These are phyloP conservation scores for Diaprepes abbreviatus DNA, from an alignment of 2,888 invertebrate species.

Conservation along the genomic window DNA sequence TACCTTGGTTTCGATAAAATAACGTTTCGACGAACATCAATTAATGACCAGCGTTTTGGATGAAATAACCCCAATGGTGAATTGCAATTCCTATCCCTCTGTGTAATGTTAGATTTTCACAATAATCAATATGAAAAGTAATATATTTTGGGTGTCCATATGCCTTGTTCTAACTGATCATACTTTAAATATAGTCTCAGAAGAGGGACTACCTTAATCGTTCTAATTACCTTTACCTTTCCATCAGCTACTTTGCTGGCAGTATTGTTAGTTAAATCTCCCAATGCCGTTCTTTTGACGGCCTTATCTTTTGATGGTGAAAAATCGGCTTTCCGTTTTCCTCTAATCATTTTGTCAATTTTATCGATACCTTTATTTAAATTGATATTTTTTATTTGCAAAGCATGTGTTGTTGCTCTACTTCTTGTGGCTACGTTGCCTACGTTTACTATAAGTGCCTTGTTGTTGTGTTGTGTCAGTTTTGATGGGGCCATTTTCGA, in stretches of 20 bases:
- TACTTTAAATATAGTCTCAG: too few relatives aligned
- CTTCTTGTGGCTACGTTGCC: conserved; percentile 70
- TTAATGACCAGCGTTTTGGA: too few relatives aligned
- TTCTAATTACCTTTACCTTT: conserved; percentile 33
- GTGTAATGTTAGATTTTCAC: too few relatives aligned
- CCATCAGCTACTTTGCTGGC: conserved; percentile 32
- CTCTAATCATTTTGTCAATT: conserved; percentile 62
- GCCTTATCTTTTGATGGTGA: conserved; percentile 83
- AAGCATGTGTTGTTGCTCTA: conserved; percentile 54
- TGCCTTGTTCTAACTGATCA: too few relatives aligned
- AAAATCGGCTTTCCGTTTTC: conserved; percentile 85
- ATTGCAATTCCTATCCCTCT: too few relatives aligned
- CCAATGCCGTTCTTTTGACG: conserved; percentile 86
- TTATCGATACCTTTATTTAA: conserved; percentile 34
- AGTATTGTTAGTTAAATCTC: conserved; percentile 69
- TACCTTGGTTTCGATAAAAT: too few relatives aligned
- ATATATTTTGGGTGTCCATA: too few relatives aligned
- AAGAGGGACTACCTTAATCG: too few relatives aligned
- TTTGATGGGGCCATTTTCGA: conserved; percentile 75
- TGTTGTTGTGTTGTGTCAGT: conserved; percentile 65
- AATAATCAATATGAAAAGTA: too few relatives aligned
- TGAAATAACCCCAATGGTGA: too few relatives aligned
- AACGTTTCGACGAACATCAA: too few relatives aligned
- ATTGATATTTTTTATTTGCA: conserved; percentile 33
- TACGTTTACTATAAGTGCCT: conserved; percentile 53